These are phyloP conservation scores for Malurus splendens DNA, from an alignment of 2,797 vertebrate genomes.

Conservation along the genomic window DNA sequence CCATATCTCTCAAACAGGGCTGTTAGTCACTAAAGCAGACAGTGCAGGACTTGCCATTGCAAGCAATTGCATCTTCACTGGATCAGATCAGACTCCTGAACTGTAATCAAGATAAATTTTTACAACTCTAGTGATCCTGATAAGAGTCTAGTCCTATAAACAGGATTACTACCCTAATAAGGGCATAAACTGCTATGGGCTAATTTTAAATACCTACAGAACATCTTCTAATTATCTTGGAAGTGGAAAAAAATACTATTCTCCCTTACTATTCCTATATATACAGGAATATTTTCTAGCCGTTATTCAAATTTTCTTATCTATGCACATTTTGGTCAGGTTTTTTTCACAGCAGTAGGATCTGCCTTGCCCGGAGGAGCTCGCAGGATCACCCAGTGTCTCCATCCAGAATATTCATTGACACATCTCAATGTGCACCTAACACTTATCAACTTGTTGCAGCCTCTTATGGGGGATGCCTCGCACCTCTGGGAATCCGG, in stretches of 20 bases:
- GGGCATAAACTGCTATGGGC: not conserved
- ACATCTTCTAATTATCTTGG: not conserved
- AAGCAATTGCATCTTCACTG: not conserved
- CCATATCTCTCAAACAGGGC: not conserved
- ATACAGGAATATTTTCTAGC: not conserved
- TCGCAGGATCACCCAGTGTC: not conserved
- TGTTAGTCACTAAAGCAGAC: not conserved
- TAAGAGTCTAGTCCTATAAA: not conserved
- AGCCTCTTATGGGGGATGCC: fast-evolving
- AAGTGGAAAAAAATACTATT: not conserved
- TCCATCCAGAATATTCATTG: not conserved
- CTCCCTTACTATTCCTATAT: not conserved
- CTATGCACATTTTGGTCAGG: not conserved
- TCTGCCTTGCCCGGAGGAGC: fast-evolving
- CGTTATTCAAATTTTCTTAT: not conserved
- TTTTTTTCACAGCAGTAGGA: not conserved
- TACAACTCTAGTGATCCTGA: not conserved
- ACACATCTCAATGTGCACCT: not conserved
- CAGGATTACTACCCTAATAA: not conserved
- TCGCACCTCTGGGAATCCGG: fast-evolving
- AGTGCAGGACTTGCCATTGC: not conserved
- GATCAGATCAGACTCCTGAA: not conserved
- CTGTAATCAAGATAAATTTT: not conserved
- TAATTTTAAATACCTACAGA: not conserved
- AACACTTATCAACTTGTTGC: too few species aligned